phyloP scores from a whole-genome alignment of 2,113 vertebrate species.

The Pardalotus punctatus region DNA sequence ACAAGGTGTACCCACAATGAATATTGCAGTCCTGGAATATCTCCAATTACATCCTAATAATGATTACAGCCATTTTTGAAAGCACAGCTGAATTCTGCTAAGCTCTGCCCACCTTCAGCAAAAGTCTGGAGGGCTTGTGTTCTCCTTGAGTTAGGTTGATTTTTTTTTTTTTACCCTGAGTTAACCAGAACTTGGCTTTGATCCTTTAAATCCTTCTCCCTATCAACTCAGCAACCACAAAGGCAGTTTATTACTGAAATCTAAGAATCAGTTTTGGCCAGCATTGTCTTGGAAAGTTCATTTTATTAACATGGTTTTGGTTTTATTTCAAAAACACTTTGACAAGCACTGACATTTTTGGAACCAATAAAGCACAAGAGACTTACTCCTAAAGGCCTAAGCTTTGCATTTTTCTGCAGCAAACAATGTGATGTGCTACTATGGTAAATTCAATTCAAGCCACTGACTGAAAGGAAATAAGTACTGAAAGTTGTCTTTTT shows the following conservation, averaged over 20 bases:
- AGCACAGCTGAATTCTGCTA: not conserved
- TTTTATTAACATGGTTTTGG: slow-evolving; percentile 70
- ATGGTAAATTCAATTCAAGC: slow-evolving; percentile 59
- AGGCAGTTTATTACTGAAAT: slow-evolving; percentile 67
- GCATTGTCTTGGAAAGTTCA: slow-evolving; percentile 68
- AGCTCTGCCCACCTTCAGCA: not conserved
- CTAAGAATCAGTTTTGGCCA: slow-evolving; percentile 71
- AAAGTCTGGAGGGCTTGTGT: not conserved
- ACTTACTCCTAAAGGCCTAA: slow-evolving; percentile 71
- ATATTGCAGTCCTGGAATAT: not conserved
- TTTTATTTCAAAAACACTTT: slow-evolving; percentile 73
- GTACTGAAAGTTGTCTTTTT: slow-evolving; percentile 14
- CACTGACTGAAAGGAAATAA: slow-evolving; percentile 54
- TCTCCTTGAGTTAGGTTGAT: not conserved
- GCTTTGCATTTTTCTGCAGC: slow-evolving; percentile 60
- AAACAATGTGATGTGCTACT: slow-evolving; percentile 59
- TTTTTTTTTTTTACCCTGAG: not conserved
- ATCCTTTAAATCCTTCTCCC: slow-evolving; percentile 8
- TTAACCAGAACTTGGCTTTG: slow-evolving; percentile 28
- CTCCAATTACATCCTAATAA: not conserved
- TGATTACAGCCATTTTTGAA: not conserved
- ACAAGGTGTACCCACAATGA: slow-evolving; percentile 18
- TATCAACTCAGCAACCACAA: slow-evolving; percentile 49
- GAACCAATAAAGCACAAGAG: slow-evolving; percentile 65
- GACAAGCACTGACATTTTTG: slow-evolving; percentile 69